Percentiles rank a stretch among this genome's conserved stretches.
These are phyloP conservation scores for Mobula hypostoma DNA, from an alignment of 2,113 vertebrate species.

Conservation along the genomic window DNA sequence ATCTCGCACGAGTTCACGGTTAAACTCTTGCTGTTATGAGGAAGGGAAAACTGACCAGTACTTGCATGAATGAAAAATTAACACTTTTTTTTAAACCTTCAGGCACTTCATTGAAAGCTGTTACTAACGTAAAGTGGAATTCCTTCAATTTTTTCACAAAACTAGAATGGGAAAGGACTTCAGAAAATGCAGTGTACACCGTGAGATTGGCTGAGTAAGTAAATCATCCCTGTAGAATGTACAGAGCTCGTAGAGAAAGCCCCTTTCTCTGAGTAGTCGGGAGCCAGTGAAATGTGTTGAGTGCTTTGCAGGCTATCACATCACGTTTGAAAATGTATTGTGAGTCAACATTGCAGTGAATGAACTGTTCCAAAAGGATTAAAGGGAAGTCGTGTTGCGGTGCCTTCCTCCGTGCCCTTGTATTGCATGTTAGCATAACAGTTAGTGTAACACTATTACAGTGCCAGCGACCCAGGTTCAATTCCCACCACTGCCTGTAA, in stretches of 20 bases:
- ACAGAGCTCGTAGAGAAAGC: neutral
- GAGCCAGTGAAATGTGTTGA: neutral
- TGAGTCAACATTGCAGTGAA: neutral
- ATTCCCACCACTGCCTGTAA: no score
- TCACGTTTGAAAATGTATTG: no score
- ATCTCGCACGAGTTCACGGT: neutral
- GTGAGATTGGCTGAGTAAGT: neutral
- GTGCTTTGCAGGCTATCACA: neutral
- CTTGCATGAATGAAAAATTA: neutral
- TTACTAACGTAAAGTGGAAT: neutral
- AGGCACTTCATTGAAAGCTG: neutral
- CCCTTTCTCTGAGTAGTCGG: neutral
- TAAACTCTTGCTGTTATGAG: neutral
- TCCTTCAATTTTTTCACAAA: neutral
- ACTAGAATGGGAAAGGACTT: neutral
- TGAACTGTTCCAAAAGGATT: neutral
- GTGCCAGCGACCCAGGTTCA: no score
- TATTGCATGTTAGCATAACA: neutral
- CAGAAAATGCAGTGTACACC: neutral
- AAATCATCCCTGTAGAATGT: neutral
- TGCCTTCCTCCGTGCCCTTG: no score
- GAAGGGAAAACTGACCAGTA: neutral
- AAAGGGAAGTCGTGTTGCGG: no score
- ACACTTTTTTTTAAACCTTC: neutral
- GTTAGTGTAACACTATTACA: no score